Conservation (phyloP, 2,888 invertebrate species). For the Apoda limacodes region DNA sequence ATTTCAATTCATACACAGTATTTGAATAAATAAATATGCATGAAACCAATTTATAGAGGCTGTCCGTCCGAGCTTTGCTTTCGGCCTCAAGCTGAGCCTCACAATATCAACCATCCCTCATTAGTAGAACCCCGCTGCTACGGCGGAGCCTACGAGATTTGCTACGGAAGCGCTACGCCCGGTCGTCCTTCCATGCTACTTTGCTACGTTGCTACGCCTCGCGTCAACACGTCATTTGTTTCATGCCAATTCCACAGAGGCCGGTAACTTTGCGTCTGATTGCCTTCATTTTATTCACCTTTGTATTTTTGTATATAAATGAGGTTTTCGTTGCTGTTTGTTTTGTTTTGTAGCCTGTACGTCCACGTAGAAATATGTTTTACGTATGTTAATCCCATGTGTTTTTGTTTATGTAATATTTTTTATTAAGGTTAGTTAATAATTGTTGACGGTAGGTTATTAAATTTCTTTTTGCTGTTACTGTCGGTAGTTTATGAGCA, state of each 20-base stretch:
- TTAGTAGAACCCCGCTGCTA: constrained; percentile 46
- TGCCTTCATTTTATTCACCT: not conserved
- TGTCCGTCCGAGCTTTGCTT: constrained; percentile 28
- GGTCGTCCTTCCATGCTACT: constrained; percentile 14
- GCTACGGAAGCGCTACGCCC: constrained; percentile 39
- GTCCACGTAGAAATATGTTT: too few species aligned
- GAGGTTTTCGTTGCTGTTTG: too few species aligned
- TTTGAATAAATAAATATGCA: constrained; percentile 71
- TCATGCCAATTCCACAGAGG: constrained; percentile 15
- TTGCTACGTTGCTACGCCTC: constrained; percentile 34
- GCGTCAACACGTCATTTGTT: constrained; percentile 19
- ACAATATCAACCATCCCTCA: constrained; percentile 60
- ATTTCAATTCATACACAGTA: constrained; percentile 67
- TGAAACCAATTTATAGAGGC: constrained; percentile 68
- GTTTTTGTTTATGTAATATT: too few species aligned
- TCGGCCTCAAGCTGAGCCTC: constrained; percentile 38
- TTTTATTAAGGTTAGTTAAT: too few species aligned
- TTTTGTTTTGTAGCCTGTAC: too few species aligned
- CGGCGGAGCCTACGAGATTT: constrained; percentile 39
- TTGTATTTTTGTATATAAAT: too few species aligned
- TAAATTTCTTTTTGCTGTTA: too few species aligned
- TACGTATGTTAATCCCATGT: too few species aligned
- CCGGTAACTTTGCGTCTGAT: not conserved
- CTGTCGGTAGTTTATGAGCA: too few species aligned
- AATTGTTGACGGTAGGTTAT: too few species aligned